Percentiles rank a stretch among this genome's conserved stretches.
Conservation (phyloP, 1,140 invertebrate genomes). For the Antheraea pernyi region DNA sequence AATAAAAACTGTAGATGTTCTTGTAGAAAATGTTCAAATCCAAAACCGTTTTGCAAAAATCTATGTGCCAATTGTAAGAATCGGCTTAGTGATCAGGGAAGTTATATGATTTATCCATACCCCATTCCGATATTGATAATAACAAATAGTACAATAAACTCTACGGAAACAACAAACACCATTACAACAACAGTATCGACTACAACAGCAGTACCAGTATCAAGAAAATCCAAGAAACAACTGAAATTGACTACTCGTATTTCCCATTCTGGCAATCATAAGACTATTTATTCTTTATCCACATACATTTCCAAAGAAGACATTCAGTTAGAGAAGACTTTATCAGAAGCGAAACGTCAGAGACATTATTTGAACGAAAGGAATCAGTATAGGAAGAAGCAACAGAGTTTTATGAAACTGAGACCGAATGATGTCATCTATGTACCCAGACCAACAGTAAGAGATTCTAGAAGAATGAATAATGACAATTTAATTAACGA, state of each 20-base stretch:
- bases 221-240: neutral
- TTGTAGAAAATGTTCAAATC: constrained; percentile 21
- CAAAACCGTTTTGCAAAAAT: constrained; percentile 25
- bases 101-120: neutral
- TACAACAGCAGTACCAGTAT: neutral
- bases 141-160: neutral
- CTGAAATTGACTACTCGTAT: neutral
- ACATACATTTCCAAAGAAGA: neutral
- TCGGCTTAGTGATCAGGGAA: constrained; percentile 5
- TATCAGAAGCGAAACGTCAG: neutral
- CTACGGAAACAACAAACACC: neutral
- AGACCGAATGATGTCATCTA: neutral
- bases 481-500: neutral
- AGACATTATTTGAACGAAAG: neutral
- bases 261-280: too few relatives aligned
- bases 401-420: neutral
- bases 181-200: neutral
- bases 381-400: neutral
- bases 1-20: constrained; percentile 20
- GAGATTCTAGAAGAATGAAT: neutral
- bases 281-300: neutral
- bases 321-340: neutral
- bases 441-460: neutral
- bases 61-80: constrained; percentile 21
- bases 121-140: neutral